Percentiles rank a stretch among this genome's conserved stretches.
Evolutionary conservation across 2,888 invertebrate genomes (phyloP).

Genomic region (Sicus ferrugineus): DNA sequence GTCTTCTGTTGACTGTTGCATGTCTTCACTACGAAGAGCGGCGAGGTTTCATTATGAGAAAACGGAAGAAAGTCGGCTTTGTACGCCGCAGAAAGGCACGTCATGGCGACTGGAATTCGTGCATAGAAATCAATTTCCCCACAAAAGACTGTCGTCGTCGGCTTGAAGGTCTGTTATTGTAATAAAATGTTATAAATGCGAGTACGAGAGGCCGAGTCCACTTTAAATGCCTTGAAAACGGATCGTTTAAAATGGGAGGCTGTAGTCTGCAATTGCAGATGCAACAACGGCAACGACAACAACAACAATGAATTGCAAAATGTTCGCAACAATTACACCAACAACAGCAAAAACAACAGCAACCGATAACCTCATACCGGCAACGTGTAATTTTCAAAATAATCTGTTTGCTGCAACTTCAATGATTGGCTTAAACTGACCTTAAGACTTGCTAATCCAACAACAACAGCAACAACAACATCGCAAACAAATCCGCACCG

Average conservation of each 20-base stretch:
- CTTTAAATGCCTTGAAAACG: conserved; percentile 57
- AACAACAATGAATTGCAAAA: conserved; percentile 42
- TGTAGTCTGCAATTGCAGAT: neutral
- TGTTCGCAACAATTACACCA: conserved; percentile 1
- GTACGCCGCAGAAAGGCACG: no score
- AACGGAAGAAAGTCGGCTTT: no score
- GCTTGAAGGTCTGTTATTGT: no score
- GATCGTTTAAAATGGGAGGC: conserved; percentile 57
- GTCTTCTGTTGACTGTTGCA: neutral
- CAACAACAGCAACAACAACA: neutral
- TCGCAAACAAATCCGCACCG: neutral
- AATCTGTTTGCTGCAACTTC: conserved; percentile 36
- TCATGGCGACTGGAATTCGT: no score
- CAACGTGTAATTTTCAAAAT: conserved; percentile 28
- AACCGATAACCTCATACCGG: neutral
- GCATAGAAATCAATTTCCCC: no score
- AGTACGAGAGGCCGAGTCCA: conserved; percentile 1
- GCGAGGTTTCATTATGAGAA: no score
- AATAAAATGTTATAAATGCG: neutral
- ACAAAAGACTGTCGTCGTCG: no score
- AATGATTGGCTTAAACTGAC: conserved; percentile 49
- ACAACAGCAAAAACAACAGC: conserved; percentile 47
- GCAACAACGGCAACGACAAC: conserved; percentile 51
- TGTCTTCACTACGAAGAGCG: no score
- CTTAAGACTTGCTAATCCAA: neutral